phyloP scores from a whole-genome alignment of 2,888 invertebrate genomes.

The Ormia ochracea region DNA sequence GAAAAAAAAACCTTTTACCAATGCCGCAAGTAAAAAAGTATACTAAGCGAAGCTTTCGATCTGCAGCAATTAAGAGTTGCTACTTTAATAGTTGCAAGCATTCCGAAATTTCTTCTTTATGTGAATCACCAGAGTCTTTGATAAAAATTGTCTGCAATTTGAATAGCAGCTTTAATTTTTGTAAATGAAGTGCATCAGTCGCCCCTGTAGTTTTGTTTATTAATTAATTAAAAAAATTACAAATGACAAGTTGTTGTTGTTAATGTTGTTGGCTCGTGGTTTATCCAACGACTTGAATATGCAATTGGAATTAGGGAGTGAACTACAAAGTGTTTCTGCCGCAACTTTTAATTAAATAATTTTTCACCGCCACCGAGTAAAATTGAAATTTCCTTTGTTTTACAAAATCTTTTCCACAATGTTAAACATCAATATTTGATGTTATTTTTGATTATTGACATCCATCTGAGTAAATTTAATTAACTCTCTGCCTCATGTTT shows the following conservation, averaged over 20 bases:
- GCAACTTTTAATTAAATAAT: not conserved
- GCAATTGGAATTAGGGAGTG: not conserved
- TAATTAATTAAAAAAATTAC: too few relatives aligned
- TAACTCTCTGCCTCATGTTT: not conserved
- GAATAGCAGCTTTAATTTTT: too few relatives aligned
- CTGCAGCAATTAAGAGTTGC: too few relatives aligned
- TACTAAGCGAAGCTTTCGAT: too few relatives aligned
- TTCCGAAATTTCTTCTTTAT: too few relatives aligned
- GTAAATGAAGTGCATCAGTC: too few relatives aligned
- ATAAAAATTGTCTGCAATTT: too few relatives aligned
- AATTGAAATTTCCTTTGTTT: conserved; percentile 6
- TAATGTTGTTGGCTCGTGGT: not conserved
- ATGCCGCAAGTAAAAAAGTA: too few relatives aligned
- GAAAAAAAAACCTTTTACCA: too few relatives aligned
- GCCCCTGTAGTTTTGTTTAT: too few relatives aligned
- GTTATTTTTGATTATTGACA: not conserved
- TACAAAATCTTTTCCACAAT: not conserved
- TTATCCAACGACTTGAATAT: not conserved
- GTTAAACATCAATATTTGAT: conserved; percentile 9
- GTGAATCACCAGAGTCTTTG: too few relatives aligned
- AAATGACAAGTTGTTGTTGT: not conserved
- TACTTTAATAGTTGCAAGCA: too few relatives aligned
- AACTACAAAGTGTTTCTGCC: not conserved
- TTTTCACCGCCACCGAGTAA: not conserved
- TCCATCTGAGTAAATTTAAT: conserved; percentile 28